Conservation (phyloP, 2,113 vertebrate genomes). For the Sapajus apella region DNA sequence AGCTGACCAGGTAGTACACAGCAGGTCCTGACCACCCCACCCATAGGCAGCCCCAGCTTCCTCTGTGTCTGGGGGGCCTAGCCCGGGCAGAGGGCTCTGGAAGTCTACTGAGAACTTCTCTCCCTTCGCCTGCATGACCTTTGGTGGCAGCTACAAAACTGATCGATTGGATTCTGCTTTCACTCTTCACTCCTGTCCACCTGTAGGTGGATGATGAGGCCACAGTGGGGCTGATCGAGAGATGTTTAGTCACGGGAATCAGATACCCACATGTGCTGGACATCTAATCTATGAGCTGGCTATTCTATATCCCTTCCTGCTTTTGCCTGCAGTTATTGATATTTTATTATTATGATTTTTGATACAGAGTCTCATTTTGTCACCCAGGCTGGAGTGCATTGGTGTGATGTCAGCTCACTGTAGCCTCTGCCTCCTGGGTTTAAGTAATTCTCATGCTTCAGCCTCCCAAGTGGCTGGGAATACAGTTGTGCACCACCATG, state of each 20-base stretch:
- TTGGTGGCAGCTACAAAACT: background rate
- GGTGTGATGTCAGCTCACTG: no score
- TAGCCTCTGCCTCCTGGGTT: no score
- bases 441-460: no score
- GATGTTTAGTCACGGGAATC: background rate
- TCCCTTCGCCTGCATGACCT: background rate
- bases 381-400: no score
- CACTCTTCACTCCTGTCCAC: background rate
- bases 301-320: background rate
- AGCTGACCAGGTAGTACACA: background rate
- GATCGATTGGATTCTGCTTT: background rate
- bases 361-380: no score
- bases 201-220: background rate
- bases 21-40: background rate
- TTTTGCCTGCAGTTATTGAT: background rate
- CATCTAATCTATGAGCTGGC: background rate
- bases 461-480: no score
- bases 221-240: background rate
- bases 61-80: background rate
- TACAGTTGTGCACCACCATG: no score
- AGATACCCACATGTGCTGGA: accelerated
- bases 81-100: no score
- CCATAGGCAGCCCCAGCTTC: background rate
- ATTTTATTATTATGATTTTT: background rate
- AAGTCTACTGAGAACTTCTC: background rate